These are phyloP conservation scores for Falco concolor DNA, from an alignment of 2,797 vertebrate genomes.

Conservation along the genomic window DNA sequence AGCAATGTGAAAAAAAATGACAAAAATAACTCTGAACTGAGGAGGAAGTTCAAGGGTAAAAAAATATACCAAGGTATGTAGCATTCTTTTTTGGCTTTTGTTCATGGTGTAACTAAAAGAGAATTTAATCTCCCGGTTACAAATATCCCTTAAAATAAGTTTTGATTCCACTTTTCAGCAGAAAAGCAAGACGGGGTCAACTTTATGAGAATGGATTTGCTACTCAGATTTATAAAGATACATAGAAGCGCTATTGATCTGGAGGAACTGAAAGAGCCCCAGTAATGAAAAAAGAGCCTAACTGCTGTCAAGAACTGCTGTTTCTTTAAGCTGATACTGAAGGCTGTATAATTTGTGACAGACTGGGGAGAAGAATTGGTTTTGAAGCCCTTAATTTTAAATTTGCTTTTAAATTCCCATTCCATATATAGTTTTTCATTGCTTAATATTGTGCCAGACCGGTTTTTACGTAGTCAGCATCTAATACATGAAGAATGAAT, in stretches of 20 bases:
- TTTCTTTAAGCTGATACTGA: background rate
- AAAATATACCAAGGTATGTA: background rate
- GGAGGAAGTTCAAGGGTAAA: background rate
- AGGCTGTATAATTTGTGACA: background rate
- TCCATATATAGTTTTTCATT: background rate
- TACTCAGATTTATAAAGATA: conserved; percentile 50
- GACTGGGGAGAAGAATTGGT: background rate
- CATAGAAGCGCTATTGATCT: conserved; percentile 23
- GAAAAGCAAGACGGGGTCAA: conserved; percentile 38
- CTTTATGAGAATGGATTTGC: conserved; percentile 17
- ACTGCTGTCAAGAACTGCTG: background rate
- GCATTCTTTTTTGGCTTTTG: background rate
- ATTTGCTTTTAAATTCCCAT: background rate
- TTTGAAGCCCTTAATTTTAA: background rate
- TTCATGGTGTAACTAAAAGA: background rate
- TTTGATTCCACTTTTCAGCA: conserved; percentile 30
- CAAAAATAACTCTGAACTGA: background rate
- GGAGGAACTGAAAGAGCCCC: background rate
- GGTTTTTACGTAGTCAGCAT: background rate
- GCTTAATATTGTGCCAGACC: background rate
- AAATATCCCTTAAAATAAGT: conserved; percentile 17
- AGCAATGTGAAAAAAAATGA: background rate
- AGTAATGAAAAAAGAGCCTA: conserved; percentile 18
- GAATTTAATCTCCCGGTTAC: conserved; percentile 45
- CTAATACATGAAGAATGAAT: background rate